phyloP scores from a whole-genome alignment of 1,140 invertebrate species.

The Aphidius ervi region DNA sequence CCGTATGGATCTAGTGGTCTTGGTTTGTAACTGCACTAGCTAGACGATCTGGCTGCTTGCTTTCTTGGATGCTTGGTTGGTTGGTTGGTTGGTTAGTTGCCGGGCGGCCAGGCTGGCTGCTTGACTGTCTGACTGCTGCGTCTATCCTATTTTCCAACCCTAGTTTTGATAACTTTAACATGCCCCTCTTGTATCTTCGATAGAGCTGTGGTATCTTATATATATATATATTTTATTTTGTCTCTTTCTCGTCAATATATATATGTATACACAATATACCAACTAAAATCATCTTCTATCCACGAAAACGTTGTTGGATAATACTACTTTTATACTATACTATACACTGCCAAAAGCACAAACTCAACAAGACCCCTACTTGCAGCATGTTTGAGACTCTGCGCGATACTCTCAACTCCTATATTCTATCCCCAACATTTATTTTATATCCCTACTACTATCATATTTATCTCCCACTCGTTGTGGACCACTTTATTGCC shows the following conservation, averaged over 20 bases:
- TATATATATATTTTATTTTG: slow-evolving; percentile 21
- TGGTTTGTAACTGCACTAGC: slow-evolving; percentile 28
- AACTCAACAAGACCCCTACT: too few species aligned
- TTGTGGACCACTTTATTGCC: slow-evolving; percentile 7
- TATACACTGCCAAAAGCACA: background rate
- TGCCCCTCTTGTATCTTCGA: slow-evolving; percentile 30
- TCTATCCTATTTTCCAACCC: slow-evolving; percentile 33
- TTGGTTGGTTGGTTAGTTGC: slow-evolving; percentile 18
- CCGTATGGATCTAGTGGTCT: slow-evolving; percentile 48
- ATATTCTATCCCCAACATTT: too few species aligned
- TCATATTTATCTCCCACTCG: too few species aligned
- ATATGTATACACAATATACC: slow-evolving; percentile 21
- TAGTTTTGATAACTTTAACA: slow-evolving; percentile 22
- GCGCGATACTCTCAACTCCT: too few species aligned
- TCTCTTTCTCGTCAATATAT: slow-evolving; percentile 15
- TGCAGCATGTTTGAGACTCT: too few species aligned
- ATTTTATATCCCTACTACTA: too few species aligned
- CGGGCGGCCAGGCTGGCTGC: slow-evolving; percentile 40
- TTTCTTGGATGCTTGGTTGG: slow-evolving; percentile 27
- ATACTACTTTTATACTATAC: background rate
- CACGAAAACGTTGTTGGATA: slow-evolving; percentile 9
- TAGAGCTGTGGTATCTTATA: slow-evolving; percentile 13
- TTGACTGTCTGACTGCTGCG: slow-evolving; percentile 48
- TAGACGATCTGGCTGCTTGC: slow-evolving; percentile 24
- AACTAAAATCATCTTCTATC: slow-evolving; percentile 2